Base-by-base conservation (phyloP, 2,113 vertebrate genomes). In the Apteryx mantelli region DNA sequence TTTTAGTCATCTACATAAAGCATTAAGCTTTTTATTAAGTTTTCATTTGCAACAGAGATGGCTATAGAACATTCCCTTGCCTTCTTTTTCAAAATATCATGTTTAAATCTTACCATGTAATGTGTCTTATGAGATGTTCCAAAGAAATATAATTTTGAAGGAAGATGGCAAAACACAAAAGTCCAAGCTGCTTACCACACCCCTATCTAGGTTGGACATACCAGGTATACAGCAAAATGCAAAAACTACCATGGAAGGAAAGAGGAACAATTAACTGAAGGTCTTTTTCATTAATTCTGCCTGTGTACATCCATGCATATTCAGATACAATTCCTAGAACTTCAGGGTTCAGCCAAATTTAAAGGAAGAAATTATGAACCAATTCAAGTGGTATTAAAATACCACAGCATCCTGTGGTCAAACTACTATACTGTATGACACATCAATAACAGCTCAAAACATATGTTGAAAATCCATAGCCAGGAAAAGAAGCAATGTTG, bases 401-500 rank as follows among this genome's bases (percentile, higher is more conserved):
- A 22, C 21, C 8, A 0, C 12, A 87, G 74, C 21, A 14, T 26
- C 55, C 42, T 13, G 40, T 15, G 44, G 82, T 52, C 32, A 14
- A 80, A 58, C 44, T 52, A 79, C 74, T 74, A n/a, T 17, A 38
- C 24, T n/a, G 12, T 14, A 24, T 1, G 9, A 55, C 30, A 75
- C 32, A 86, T 5, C 50, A 91, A 3, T 20, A 90, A 85, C 76
- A 81, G 65, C n/a, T 91, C 82, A 91, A 93, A 94, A 83, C 8
- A 66, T 64, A 64, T 9, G 22, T 5, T 75, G 64, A 60, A 83
- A 82, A 92, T 56, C 56, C 80, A 56, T 13, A 79, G 61, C 82
- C 92, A 93, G 76, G 76, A 82, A 88, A 93, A 96, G 80, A 38
- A 88, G 86, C 82, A 87, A 58, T 15, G 66, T 50, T 88, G 73